Percentiles rank a stretch among this genome's conserved stretches.
Evolutionary conservation across 2,113 vertebrate genomes (phyloP).

Genomic region (Mellivora capensis): DNA sequence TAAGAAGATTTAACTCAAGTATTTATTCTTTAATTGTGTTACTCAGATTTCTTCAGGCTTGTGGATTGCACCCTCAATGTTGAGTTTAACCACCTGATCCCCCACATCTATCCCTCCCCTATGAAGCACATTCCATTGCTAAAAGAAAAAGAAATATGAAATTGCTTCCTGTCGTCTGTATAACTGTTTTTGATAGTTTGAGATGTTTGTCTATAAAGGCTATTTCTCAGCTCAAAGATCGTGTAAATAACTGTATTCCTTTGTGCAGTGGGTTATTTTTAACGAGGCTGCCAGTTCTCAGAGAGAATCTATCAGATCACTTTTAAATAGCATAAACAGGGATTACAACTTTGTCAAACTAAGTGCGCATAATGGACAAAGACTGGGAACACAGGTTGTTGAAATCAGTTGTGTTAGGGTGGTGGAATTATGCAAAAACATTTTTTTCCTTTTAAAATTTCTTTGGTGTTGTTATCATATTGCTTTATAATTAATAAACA

Average conservation of each 20-base stretch:
- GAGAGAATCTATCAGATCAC: slow-evolving; percentile 42
- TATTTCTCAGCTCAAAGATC: slow-evolving; percentile 63
- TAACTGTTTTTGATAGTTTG: slow-evolving; percentile 53
- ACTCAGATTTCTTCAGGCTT: slow-evolving; percentile 67
- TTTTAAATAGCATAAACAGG: slow-evolving; percentile 47
- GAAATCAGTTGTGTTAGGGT: slow-evolving; percentile 58
- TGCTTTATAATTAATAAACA: slow-evolving; percentile 61
- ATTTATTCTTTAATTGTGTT: slow-evolving; percentile 64
- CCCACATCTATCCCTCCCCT: slow-evolving; percentile 18
- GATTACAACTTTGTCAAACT: slow-evolving; percentile 50
- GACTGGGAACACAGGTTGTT: slow-evolving; percentile 58
- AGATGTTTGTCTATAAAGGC: slow-evolving; percentile 63
- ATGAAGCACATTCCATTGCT: slow-evolving; percentile 73
- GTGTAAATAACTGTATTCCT: slow-evolving; percentile 61
- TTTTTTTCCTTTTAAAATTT: background rate
- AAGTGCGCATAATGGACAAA: slow-evolving; percentile 52
- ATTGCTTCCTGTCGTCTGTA: slow-evolving; percentile 8
- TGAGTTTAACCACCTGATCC: slow-evolving; percentile 42
- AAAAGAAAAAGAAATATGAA: slow-evolving; percentile 66
- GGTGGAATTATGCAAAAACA: slow-evolving; percentile 32
- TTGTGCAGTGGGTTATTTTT: slow-evolving; percentile 61
- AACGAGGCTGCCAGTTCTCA: slow-evolving; percentile 58
- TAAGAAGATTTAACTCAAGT: slow-evolving; percentile 64
- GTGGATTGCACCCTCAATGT: slow-evolving; percentile 27
- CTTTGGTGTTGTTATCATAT: slow-evolving; percentile 51